Evolutionary conservation across 2,888 invertebrate species (phyloP).

Genomic region (Drosophila emarginata): DNA sequence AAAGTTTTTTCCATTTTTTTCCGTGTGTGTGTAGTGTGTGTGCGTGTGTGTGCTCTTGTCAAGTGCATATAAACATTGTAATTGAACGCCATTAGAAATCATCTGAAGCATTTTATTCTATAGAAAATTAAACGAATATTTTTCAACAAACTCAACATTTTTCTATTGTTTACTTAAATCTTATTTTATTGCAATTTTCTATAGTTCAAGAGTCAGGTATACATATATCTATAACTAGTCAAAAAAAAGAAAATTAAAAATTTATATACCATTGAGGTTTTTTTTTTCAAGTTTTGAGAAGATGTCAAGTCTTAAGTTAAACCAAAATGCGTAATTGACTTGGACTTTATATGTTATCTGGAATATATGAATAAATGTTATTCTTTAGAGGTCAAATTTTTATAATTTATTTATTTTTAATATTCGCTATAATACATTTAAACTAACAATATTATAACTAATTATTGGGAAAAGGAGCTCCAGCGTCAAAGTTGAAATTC

Average conservation of each 20-base stretch:
- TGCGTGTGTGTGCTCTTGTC: background rate
- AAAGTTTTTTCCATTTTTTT: background rate
- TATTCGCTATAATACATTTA: too few relatives aligned
- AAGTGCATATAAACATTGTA: constrained; percentile 2
- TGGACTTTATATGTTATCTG: too few relatives aligned
- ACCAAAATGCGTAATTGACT: too few relatives aligned
- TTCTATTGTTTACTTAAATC: background rate
- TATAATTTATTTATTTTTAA: too few relatives aligned
- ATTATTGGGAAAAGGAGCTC: too few relatives aligned
- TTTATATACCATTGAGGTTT: background rate
- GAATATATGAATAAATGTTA: too few relatives aligned
- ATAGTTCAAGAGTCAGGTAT: background rate
- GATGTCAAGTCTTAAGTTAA: too few relatives aligned
- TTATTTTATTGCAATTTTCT: background rate
- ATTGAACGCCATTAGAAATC: constrained; percentile 6
- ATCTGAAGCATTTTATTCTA: background rate
- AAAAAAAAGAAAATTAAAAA: background rate
- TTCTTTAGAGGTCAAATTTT: too few relatives aligned
- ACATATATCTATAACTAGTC: background rate
- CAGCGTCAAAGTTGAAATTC: too few relatives aligned
- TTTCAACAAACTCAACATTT: background rate
- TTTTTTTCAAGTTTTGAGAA: too few relatives aligned
- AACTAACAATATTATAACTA: too few relatives aligned
- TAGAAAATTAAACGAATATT: background rate
- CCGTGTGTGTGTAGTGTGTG: background rate